These are phyloP conservation scores for Chirona hameri DNA, from an alignment of 2,888 invertebrate genomes.

Conservation along the genomic window DNA sequence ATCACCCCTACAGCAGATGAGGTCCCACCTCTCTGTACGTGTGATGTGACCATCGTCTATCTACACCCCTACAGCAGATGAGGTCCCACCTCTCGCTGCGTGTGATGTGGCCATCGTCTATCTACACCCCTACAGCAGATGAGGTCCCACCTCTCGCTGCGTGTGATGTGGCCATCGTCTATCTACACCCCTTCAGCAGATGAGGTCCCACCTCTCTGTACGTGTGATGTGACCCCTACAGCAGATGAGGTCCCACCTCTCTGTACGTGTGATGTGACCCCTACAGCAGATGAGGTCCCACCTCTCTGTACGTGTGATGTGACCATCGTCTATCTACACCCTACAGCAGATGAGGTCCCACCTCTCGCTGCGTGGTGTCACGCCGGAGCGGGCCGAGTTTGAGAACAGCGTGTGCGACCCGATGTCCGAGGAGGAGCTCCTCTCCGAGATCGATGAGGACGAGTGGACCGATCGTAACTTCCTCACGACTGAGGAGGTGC, in stretches of 20 bases:
- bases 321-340: too few relatives aligned
- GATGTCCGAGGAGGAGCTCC: conserved; percentile 38
- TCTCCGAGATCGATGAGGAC: conserved; percentile 72
- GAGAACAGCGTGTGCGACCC: conserved; percentile 53
- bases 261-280: conserved; percentile 36
- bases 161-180: conserved; percentile 35
- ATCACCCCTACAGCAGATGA: background rate
- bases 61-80: background rate
- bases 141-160: background rate
- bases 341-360: background rate
- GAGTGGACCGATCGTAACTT: conserved; percentile 94
- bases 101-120: too few relatives aligned
- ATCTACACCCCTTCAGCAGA: too few relatives aligned
- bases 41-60: too few relatives aligned
- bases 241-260: background rate
- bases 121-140: too few relatives aligned
- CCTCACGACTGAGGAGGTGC: conserved; percentile 48
- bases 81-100: conserved; percentile 32
- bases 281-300: background rate
- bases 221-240: conserved; percentile 36
- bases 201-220: background rate
- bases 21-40: conserved; percentile 32
- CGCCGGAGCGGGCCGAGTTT: conserved; percentile 76
- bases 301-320: background rate
- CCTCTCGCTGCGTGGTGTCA: conserved; percentile 46